Conservation (phyloP, 2,797 vertebrate genomes). For the Cyprinodon diabolis region DNA sequence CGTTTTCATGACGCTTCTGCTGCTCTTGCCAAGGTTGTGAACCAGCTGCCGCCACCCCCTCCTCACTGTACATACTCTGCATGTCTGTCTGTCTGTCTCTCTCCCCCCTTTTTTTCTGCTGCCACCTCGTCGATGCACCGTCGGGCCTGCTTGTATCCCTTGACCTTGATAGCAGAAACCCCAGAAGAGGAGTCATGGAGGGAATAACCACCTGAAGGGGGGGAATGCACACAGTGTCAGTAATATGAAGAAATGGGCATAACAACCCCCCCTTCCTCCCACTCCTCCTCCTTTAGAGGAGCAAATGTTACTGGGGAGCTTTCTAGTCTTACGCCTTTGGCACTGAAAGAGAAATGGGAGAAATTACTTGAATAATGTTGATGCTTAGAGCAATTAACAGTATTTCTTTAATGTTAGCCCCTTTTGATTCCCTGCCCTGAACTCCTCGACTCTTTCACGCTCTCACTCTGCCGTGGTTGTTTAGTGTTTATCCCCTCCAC, state of each 20-base stretch:
- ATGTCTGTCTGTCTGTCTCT: slow-evolving; percentile 41
- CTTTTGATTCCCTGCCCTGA: slow-evolving; percentile 58
- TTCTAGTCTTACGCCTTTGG: slow-evolving; percentile 64
- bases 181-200: slow-evolving; percentile 77
- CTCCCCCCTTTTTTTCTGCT: slow-evolving; percentile 49
- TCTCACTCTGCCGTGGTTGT: slow-evolving; percentile 80
- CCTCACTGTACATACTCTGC: slow-evolving; percentile 54
- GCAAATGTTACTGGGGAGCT: slow-evolving; percentile 60
- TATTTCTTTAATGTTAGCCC: slow-evolving; percentile 90
- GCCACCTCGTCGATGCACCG: slow-evolving; percentile 90
- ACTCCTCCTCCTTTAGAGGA: background rate
- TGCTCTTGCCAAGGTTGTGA: slow-evolving; percentile 55
- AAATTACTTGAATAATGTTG: slow-evolving; percentile 92
- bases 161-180: slow-evolving; percentile 98
- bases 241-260: slow-evolving; percentile 66
- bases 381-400: slow-evolving; percentile 92
- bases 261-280: slow-evolving; percentile 30
- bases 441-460: slow-evolving; percentile 23
- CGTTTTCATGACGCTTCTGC: slow-evolving; percentile 34
- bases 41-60: slow-evolving; percentile 72
- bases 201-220: slow-evolving; percentile 72
- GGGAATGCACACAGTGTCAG: slow-evolving; percentile 59
- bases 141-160: slow-evolving; percentile 98
- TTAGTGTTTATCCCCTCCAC: slow-evolving; percentile 85
- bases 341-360: slow-evolving; percentile 87